These are phyloP conservation scores for Stigmatopora argus DNA, from an alignment of 2,113 vertebrate species.

Conservation along the genomic window DNA sequence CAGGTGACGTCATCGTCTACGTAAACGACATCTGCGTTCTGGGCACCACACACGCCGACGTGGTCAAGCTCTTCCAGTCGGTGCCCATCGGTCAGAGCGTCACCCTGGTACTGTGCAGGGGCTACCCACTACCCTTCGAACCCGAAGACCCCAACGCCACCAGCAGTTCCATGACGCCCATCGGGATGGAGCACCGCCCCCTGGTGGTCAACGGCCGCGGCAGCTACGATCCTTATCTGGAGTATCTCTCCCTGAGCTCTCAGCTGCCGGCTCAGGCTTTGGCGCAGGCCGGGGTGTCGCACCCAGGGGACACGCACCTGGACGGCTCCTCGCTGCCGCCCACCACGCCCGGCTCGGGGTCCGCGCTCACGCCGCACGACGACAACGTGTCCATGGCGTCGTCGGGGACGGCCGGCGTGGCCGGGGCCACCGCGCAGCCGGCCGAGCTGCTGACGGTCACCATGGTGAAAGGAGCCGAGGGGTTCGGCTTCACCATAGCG, in stretches of 20 bases:
- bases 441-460: slow-evolving; percentile 96
- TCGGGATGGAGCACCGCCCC: slow-evolving; percentile 90
- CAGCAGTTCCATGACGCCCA: slow-evolving; percentile 82
- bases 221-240: slow-evolving; percentile 97
- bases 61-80: slow-evolving; percentile 99
- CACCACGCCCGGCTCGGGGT: slow-evolving; percentile 61
- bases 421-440: slow-evolving; percentile 49
- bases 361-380: slow-evolving; percentile 78
- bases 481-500: slow-evolving; percentile 97
- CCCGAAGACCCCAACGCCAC: slow-evolving; percentile 82
- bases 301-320: slow-evolving; percentile 88
- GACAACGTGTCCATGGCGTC: slow-evolving; percentile 96
- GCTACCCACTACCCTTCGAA: slow-evolving; percentile 96
- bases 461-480: slow-evolving; percentile 97
- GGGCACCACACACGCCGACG: slow-evolving; percentile 96
- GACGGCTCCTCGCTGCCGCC: slow-evolving; percentile 89
- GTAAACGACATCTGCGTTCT: slow-evolving; percentile 99
- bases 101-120: slow-evolving; percentile 94
- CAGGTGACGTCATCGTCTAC: slow-evolving; percentile 99
- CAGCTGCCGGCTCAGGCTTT: slow-evolving; percentile 87
- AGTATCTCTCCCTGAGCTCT: slow-evolving; percentile 96
- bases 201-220: slow-evolving; percentile 89
- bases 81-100: slow-evolving; percentile 98
- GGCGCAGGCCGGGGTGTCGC: slow-evolving; percentile 73
- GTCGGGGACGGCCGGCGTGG: slow-evolving; percentile 79